Percentiles rank a stretch among this genome's conserved stretches.
Conservation (phyloP, 1,140 invertebrate genomes). For the Arctopsyche grandis region DNA sequence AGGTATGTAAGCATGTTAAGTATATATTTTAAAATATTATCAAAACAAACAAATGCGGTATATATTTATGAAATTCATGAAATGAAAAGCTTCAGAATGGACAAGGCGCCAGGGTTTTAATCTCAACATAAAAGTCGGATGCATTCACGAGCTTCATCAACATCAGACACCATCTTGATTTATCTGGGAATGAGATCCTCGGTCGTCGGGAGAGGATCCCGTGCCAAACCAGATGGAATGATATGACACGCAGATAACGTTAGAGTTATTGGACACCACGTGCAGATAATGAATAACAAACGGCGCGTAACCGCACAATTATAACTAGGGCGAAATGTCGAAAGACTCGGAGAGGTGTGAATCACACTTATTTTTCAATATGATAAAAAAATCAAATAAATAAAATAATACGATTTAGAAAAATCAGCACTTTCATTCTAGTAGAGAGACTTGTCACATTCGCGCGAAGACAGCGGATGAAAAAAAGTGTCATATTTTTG, state of each 20-base stretch:
- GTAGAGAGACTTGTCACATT: no score
- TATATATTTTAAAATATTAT: no score
- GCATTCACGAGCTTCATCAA: background rate
- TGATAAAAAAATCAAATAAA: background rate
- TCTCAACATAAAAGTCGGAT: background rate
- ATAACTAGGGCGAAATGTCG: background rate
- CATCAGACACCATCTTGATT: slow-evolving; percentile 22
- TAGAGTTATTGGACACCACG: slow-evolving; percentile 28
- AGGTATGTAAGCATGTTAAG: no score
- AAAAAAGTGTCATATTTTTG: background rate
- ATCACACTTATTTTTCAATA: background rate
- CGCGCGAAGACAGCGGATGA: no score
- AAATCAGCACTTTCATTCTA: no score
- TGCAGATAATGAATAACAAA: slow-evolving; percentile 11
- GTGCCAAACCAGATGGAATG: slow-evolving; percentile 26
- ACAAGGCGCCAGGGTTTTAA: no score
- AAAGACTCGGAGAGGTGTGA: background rate
- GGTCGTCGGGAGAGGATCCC: background rate
- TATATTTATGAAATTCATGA: no score
- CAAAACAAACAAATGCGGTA: no score
- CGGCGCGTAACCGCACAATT: background rate
- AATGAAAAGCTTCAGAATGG: background rate
- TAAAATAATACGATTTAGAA: background rate
- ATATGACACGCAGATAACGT: slow-evolving; percentile 10
- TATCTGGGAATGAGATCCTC: slow-evolving; percentile 3